Conservation (phyloP, 2,797 vertebrate species). For the Argyrosomus regius region DNA sequence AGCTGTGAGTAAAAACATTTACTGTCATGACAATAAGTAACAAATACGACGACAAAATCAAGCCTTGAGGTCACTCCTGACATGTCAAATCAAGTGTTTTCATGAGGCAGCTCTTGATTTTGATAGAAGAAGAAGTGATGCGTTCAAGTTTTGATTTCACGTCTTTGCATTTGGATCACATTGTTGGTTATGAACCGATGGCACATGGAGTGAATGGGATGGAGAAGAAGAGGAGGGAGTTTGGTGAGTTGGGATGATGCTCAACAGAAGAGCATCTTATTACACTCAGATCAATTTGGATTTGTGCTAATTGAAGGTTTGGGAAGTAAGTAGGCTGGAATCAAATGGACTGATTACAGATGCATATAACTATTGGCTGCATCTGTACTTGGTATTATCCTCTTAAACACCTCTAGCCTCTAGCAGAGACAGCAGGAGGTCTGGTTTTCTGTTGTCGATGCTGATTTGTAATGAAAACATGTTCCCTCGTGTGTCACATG, state of each 20-base stretch:
- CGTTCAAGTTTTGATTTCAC: constrained; percentile 70
- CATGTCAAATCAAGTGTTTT: constrained; percentile 30
- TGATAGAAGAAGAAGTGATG: constrained; percentile 22
- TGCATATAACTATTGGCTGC: not conserved
- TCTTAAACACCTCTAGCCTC: not conserved
- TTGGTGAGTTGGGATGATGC: constrained; percentile 6
- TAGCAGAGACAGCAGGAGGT: not conserved
- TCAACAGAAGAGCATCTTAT: not conserved
- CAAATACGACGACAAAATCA: constrained; percentile 66
- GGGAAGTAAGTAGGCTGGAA: not conserved
- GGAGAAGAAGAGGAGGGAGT: constrained; percentile 58
- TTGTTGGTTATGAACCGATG: constrained; percentile 69
- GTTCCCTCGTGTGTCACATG: constrained; percentile 58
- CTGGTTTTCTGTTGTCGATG: not conserved
- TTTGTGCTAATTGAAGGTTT: not conserved
- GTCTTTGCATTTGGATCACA: constrained; percentile 45
- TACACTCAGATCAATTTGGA: not conserved
- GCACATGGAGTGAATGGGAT: constrained; percentile 73
- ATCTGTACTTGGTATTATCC: not conserved
- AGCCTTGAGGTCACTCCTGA: constrained; percentile 56
- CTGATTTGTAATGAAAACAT: not conserved
- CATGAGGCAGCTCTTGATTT: constrained; percentile 13
- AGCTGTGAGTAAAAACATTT: constrained; percentile 17
- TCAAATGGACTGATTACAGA: not conserved
- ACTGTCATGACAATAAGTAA: constrained; percentile 23